Base-by-base conservation (phyloP, 2,888 invertebrate genomes). In the Lapara coniferarum region DNA sequence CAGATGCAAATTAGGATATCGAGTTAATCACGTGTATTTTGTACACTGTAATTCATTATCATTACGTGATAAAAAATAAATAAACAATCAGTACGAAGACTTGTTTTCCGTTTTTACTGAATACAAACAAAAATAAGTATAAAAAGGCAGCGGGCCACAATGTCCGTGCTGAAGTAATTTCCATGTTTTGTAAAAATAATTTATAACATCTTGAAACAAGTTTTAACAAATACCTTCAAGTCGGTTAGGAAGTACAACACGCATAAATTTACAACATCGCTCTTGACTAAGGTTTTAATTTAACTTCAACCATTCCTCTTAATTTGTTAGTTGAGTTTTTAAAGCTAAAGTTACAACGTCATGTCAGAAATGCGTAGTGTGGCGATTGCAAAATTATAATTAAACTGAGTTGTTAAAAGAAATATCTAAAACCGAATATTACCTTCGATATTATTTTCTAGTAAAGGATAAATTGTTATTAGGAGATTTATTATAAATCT, bases 281-380 rank as follows among this genome's bases (percentile, higher is more conserved):
- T 77, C 76, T 76, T 79, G 76, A 78, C 83, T 83, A 87, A 90
- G 89, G 88, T 91, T 92, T 92, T 92, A 92, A 92, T 92, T 92
- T 92, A 92, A 92, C 87, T 92, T 92, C 69, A 77, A 76, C 88
- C 90, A 91, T 92, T 90, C 83, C 88, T 92, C 91, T 92, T 92
- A 90, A 93, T 93, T 92, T 92, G 90, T 88, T 84, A 86, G 84
- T 83, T 69, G 81, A 86, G 82, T 85, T 87, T 81, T 81, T 67
- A 67, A 77, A 74, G 72, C 75, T 63, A 71, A 81, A 77, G 74
- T 77, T 77, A 70, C 69, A 73, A 70, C 52, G 44, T n/a, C n/a
- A 19, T 37, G 52, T 51, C 12, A 66, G 19, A 66, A 69, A 58
- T 69, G 57, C 44, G 19, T 57, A 66, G 69, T 69, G 66, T 19